These are phyloP conservation scores for Pollenia amentaria DNA, from an alignment of 2,888 invertebrate species.

Conservation along the genomic window DNA sequence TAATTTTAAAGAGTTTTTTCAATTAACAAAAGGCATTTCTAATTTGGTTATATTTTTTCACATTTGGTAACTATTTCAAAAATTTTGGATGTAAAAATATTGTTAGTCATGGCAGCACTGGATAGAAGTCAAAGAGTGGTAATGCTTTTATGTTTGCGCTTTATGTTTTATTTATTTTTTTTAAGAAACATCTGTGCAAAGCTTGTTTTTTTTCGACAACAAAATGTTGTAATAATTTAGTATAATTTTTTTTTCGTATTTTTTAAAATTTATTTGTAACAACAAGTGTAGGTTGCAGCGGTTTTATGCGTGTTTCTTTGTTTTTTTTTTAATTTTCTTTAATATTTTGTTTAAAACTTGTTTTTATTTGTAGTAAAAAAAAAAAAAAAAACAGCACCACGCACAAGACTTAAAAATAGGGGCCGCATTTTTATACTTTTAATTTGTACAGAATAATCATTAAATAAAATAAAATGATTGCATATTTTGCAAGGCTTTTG, in stretches of 20 bases:
- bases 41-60: too few relatives aligned
- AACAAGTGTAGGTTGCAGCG: constrained; percentile 48
- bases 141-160: neutral
- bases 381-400: constrained; percentile 6
- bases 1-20: too few relatives aligned
- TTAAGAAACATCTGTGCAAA: constrained; percentile 28
- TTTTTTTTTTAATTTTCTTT: neutral
- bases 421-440: too few relatives aligned
- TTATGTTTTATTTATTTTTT: too few relatives aligned
- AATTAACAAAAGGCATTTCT: too few relatives aligned
- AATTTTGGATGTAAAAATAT: too few relatives aligned
- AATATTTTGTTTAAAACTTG: constrained; percentile 25
- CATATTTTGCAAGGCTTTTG: too few relatives aligned
- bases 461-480: too few relatives aligned
- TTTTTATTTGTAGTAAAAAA: constrained; percentile 20
- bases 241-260: neutral
- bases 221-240: constrained; percentile 42
- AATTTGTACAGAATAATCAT: too few relatives aligned
- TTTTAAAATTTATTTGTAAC: constrained; percentile 3
- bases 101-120: too few relatives aligned
- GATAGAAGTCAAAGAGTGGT: neutral
- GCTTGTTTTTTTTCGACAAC: constrained; percentile 27
- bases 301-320: constrained; percentile 35
- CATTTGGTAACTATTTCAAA: too few relatives aligned
- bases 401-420: too few relatives aligned